Evolutionary conservation across 2,113 vertebrate genomes (phyloP).

Genomic region (Odontophorus gujanensis): DNA sequence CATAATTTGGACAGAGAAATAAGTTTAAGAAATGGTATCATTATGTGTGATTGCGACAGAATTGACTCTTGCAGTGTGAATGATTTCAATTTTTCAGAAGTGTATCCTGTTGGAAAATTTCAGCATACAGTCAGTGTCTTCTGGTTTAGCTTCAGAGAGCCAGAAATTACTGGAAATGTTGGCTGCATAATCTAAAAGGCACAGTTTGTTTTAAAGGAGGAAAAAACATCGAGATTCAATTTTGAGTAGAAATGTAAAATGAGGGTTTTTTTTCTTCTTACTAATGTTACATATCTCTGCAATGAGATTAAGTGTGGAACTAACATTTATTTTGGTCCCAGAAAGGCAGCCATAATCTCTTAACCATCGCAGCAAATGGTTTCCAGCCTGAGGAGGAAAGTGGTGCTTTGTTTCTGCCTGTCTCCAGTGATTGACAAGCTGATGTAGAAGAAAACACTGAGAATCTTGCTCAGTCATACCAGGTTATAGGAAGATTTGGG

Average conservation of each 20-base stretch:
- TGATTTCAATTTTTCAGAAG: neutral
- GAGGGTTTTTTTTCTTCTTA: neutral
- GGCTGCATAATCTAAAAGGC: neutral
- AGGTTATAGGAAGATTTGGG: neutral
- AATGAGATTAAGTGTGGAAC: neutral
- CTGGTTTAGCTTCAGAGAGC: neutral
- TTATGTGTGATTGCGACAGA: neutral
- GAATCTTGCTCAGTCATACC: neutral
- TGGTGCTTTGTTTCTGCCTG: neutral
- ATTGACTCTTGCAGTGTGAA: neutral
- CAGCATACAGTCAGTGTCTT: neutral
- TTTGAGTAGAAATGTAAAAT: neutral
- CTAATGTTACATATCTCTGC: neutral
- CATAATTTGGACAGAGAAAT: neutral
- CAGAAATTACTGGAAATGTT: neutral
- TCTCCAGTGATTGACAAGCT: neutral
- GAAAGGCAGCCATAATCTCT: neutral
- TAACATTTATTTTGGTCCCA: neutral
- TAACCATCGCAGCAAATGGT: neutral
- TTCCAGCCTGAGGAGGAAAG: neutral
- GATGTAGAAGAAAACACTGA: neutral
- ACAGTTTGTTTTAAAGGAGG: neutral
- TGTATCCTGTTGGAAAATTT: neutral
- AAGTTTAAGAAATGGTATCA: neutral
- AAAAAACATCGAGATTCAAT: neutral